Percentiles rank a stretch among this genome's conserved stretches.
phyloP scores from a whole-genome alignment of 1,140 invertebrate species.

The Pectinophora gossypiella region DNA sequence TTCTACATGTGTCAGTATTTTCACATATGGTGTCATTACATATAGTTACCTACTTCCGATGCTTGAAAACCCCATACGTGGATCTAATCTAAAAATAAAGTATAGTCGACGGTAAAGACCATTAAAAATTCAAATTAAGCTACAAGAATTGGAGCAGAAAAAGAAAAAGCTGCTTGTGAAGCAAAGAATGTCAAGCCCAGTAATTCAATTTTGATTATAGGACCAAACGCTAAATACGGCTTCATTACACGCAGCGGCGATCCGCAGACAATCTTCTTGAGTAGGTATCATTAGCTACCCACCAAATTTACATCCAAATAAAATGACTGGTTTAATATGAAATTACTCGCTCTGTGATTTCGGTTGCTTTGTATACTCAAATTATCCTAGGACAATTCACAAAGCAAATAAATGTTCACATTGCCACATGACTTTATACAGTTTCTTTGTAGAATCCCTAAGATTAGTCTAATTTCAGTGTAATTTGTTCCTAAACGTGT shows the following conservation, averaged over 20 bases:
- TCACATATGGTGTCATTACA: conserved; percentile 15
- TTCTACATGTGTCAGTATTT: too few relatives aligned
- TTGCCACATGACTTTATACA: too few relatives aligned
- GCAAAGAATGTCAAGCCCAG: conserved; percentile 68
- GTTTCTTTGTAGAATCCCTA: too few relatives aligned
- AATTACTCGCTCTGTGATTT: conserved; percentile 58
- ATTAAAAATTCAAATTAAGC: conserved; percentile 66
- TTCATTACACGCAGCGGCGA: conserved; percentile 64
- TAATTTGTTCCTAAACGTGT: too few relatives aligned
- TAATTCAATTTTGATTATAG: conserved; percentile 76
- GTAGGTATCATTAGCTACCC: conserved; percentile 64
- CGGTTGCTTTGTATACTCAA: conserved; percentile 22
- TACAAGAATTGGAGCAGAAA: conserved; percentile 65
- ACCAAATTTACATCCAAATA: conserved; percentile 56
- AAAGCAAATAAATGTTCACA: background rate
- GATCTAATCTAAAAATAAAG: conserved; percentile 35
- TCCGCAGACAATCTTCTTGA: conserved; percentile 67
- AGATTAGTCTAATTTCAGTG: too few relatives aligned
- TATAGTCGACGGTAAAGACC: conserved; percentile 29
- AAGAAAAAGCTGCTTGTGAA: conserved; percentile 55
- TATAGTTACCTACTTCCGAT: too few relatives aligned
- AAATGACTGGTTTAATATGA: conserved; percentile 60
- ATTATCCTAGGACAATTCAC: background rate
- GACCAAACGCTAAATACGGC: conserved; percentile 66
- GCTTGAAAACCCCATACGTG: conserved; percentile 21